Conservation (phyloP, 2,888 invertebrate species). For the Melangyna quadrimaculata region DNA sequence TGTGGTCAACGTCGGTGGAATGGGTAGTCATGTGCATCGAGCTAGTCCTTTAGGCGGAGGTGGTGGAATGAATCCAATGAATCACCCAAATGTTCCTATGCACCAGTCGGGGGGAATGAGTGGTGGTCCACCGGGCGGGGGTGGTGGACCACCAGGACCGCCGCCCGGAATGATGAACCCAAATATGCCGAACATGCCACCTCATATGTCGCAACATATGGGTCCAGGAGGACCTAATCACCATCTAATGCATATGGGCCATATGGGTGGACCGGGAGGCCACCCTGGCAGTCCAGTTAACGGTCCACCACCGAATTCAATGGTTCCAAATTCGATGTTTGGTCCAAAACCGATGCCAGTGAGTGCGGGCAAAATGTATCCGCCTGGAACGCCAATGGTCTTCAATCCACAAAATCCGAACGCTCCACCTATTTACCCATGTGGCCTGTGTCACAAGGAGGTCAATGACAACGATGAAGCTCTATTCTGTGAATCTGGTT, state of each 20-base stretch:
- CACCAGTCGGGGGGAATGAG: constrained; percentile 78
- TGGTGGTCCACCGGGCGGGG: constrained; percentile 80
- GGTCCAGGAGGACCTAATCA: constrained; percentile 76
- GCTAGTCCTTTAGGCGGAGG: constrained; percentile 73
- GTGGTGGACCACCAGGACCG: constrained; percentile 73
- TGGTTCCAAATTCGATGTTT: constrained; percentile 72
- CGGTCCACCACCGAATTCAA: constrained; percentile 74
- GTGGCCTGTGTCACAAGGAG: constrained; percentile 98
- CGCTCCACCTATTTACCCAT: constrained; percentile 98
- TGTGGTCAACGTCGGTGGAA: constrained; percentile 73
- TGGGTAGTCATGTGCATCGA: constrained; percentile 73
- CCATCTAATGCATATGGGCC: constrained; percentile 73
- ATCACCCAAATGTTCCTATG: constrained; percentile 81
- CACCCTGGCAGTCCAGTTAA: constrained; percentile 81
- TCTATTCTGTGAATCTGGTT: constrained; percentile 97
- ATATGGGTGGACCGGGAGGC: constrained; percentile 83
- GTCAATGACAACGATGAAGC: constrained; percentile 99
- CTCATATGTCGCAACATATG: constrained; percentile 74
- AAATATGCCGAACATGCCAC: constrained; percentile 73
- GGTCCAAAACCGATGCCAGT: constrained; percentile 95
- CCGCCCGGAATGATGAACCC: constrained; percentile 77
- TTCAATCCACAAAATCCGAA: constrained; percentile 99
- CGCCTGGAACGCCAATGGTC: constrained; percentile 97
- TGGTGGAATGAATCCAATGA: constrained; percentile 78
- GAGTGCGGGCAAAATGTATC: constrained; percentile 94